phyloP scores from a whole-genome alignment of 2,888 invertebrate species.

The Phrixothrix hirtus region DNA sequence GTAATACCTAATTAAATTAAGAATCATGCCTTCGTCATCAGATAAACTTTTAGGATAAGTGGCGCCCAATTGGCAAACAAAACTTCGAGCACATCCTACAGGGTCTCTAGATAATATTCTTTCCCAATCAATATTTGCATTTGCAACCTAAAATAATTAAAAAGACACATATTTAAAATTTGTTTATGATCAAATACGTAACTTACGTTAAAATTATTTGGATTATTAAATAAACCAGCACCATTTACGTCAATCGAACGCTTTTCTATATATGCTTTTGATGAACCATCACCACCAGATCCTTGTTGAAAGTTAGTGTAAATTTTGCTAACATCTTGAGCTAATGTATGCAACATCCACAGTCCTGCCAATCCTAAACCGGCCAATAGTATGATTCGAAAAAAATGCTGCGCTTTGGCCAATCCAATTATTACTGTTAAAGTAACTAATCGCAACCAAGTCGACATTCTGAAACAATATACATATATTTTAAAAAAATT shows the following conservation, averaged over 20 bases:
- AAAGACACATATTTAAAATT: too few relatives aligned
- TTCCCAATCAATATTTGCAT: constrained; percentile 45
- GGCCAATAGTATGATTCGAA: constrained; percentile 53
- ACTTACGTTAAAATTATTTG: too few relatives aligned
- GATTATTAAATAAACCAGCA: too few relatives aligned
- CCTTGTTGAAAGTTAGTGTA: constrained; percentile 13
- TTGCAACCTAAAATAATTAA: neutral
- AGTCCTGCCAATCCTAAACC: constrained; percentile 56
- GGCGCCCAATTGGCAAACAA: constrained; percentile 55
- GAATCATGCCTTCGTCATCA: constrained; percentile 45
- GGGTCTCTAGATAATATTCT: constrained; percentile 52
- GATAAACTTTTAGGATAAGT: constrained; percentile 42
- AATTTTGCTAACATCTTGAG: constrained; percentile 55
- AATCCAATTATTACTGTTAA: constrained; percentile 41
- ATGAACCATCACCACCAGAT: neutral
- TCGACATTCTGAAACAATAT: constrained; percentile 28
- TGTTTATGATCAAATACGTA: too few relatives aligned
- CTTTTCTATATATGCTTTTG: constrained; percentile 13
- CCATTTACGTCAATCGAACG: constrained; percentile 18
- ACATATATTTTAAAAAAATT: neutral
- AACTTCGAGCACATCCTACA: constrained; percentile 56
- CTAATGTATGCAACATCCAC: constrained; percentile 57
- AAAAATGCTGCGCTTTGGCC: constrained; percentile 52
- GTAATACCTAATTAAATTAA: constrained; percentile 46
- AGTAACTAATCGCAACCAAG: constrained; percentile 35